These are phyloP conservation scores for Synanceia verrucosa DNA, from an alignment of 2,797 vertebrate genomes.

Conservation along the genomic window DNA sequence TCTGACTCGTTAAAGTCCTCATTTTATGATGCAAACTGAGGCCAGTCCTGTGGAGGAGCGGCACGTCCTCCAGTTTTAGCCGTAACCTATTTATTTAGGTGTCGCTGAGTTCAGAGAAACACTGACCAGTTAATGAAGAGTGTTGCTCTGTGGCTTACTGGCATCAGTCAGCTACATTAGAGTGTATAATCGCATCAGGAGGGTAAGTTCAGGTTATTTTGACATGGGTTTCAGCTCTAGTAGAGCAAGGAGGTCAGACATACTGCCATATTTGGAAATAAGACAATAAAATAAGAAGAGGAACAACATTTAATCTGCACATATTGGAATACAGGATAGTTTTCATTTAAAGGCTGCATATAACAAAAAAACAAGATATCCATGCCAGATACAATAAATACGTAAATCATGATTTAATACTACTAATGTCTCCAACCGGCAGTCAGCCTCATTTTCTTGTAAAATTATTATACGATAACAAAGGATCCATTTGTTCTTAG, in stretches of 20 bases:
- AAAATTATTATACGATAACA: conserved; percentile 22
- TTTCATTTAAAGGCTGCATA: background rate
- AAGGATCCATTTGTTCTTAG: conserved; percentile 26
- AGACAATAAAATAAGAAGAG: background rate
- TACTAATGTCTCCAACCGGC: background rate
- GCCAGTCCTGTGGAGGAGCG: conserved; percentile 14
- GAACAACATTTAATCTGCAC: background rate
- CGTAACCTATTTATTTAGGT: conserved; percentile 7
- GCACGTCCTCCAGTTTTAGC: conserved; percentile 13
- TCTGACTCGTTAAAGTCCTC: conserved; percentile 25
- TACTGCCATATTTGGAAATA: background rate
- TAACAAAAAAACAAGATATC: background rate
- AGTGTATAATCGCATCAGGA: conserved; percentile 4
- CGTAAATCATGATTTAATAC: conserved; percentile 2
- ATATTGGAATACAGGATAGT: background rate
- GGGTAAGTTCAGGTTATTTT: background rate
- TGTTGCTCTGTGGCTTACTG: background rate
- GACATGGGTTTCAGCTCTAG: background rate
- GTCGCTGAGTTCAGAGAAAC: conserved; percentile 26
- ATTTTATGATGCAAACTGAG: conserved; percentile 30
- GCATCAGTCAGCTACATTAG: background rate
- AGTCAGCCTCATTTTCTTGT: conserved; percentile 15
- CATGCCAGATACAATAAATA: background rate
- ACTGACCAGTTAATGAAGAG: conserved; percentile 18
- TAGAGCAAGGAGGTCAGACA: background rate